These are phyloP conservation scores for Phenganax marumi DNA, from an alignment of 92 coral and sea anemone species.

Conservation along the genomic window DNA sequence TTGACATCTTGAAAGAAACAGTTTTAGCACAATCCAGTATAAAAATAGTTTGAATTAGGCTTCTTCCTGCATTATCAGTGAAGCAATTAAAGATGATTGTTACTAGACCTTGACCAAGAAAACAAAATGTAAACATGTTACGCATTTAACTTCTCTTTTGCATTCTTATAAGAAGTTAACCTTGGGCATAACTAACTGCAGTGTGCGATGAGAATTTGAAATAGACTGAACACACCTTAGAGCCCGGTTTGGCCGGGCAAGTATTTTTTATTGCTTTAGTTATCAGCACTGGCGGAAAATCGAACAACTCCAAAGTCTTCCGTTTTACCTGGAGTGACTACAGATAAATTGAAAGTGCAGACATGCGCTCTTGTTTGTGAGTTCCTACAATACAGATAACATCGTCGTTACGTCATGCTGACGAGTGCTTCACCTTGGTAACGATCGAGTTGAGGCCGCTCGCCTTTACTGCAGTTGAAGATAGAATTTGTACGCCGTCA, in stretches of 20 bases:
- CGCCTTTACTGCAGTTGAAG: too few relatives aligned
- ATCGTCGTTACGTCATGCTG: not conserved
- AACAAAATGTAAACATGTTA: too few relatives aligned
- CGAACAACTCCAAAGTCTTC: slow-evolving; percentile 9
- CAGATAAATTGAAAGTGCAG: slow-evolving; percentile 26
- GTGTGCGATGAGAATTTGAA: too few relatives aligned
- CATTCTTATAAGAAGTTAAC: too few relatives aligned
- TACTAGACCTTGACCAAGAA: too few relatives aligned
- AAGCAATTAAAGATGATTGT: too few relatives aligned
- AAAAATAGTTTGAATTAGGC: too few relatives aligned
- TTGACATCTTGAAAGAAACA: not conserved
- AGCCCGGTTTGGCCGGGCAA: not conserved
- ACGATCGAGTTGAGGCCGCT: not conserved
- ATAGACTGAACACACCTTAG: not conserved
- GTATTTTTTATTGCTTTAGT: not conserved
- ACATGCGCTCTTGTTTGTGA: slow-evolving; percentile 3
- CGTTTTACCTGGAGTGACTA: slow-evolving; percentile 27
- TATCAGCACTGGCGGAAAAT: slow-evolving; percentile 5
- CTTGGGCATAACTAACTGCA: too few relatives aligned
- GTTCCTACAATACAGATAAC: not conserved
- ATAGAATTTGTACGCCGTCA: too few relatives aligned
- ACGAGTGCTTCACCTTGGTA: not conserved
- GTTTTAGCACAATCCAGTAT: not conserved
- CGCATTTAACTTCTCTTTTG: too few relatives aligned
- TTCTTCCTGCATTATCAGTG: too few relatives aligned